A percentile compares a stretch with the other conserved stretches of the same genome.
Conservation (phyloP, 2,797 vertebrate genomes). For the Babyrousa celebensis region DNA sequence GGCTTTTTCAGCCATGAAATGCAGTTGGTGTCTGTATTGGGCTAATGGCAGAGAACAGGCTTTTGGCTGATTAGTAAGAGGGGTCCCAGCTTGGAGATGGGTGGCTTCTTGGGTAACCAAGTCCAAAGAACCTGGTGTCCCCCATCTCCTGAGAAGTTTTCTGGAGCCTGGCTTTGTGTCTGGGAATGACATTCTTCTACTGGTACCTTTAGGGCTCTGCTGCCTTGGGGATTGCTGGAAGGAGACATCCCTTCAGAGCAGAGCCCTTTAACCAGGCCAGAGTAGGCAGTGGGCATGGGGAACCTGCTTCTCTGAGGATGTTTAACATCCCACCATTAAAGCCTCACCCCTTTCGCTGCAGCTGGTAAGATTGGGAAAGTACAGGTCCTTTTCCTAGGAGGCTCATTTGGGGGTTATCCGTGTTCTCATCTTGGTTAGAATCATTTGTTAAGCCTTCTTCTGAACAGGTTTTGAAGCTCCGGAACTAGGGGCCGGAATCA, state of each 20-base stretch:
- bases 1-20: constrained; percentile 73
- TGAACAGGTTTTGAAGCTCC: constrained; percentile 39
- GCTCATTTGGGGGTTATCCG: background rate
- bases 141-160: background rate
- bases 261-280: background rate
- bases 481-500: background rate
- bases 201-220: background rate
- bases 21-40: constrained; percentile 28
- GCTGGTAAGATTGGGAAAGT: background rate
- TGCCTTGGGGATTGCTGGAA: background rate
- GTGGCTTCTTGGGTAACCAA: background rate
- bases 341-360: background rate
- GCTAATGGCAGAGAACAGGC: background rate
- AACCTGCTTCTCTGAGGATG: background rate
- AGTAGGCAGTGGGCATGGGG: background rate
- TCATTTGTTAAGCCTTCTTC: background rate
- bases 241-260: background rate
- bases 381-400: constrained; percentile 20
- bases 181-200: background rate
- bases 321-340: background rate
- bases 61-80: background rate
- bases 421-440: background rate
- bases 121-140: background rate
- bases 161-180: background rate
- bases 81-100: background rate